Evolutionary conservation across 2,888 invertebrate species (phyloP).

Genomic region (Lamellibrachia satsuma): DNA sequence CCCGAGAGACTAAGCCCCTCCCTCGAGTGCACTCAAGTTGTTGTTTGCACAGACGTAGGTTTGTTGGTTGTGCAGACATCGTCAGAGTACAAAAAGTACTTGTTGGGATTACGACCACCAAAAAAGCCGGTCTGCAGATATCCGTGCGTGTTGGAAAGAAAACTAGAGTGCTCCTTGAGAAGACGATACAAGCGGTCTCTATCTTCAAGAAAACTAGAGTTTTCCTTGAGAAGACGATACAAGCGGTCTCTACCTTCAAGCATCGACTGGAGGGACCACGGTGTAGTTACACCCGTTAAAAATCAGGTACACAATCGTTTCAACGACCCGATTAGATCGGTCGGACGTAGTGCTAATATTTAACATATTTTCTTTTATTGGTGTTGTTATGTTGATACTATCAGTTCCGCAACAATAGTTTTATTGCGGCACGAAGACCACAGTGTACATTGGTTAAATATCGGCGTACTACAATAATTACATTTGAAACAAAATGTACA

Average conservation of each 20-base stretch:
- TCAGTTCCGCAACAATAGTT: too few relatives aligned
- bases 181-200: slow-evolving; percentile 32
- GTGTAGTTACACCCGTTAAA: slow-evolving; percentile 55
- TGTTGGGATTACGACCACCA: neutral
- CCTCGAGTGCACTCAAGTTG: too few relatives aligned
- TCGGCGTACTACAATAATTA: neutral
- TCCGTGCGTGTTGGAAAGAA: neutral
- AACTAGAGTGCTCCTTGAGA: neutral
- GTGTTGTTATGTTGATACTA: neutral
- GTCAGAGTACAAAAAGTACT: neutral
- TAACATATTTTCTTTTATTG: neutral
- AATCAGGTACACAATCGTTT: slow-evolving; percentile 40
- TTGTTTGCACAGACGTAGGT: too few relatives aligned
- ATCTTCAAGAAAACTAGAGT: neutral
- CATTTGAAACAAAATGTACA: neutral
- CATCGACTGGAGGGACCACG: slow-evolving; percentile 54
- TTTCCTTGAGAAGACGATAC: neutral
- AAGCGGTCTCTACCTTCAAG: slow-evolving; percentile 34
- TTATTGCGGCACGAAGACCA: too few relatives aligned
- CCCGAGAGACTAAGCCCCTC: too few relatives aligned
- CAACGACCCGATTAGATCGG: neutral
- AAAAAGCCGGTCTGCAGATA: neutral
- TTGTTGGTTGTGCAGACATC: neutral
- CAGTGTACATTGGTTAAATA: neutral
- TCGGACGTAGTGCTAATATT: neutral